These are phyloP conservation scores for Brachionus asplanchnoidis DNA, from an alignment of 1,140 invertebrate genomes.

Conservation along the genomic window DNA sequence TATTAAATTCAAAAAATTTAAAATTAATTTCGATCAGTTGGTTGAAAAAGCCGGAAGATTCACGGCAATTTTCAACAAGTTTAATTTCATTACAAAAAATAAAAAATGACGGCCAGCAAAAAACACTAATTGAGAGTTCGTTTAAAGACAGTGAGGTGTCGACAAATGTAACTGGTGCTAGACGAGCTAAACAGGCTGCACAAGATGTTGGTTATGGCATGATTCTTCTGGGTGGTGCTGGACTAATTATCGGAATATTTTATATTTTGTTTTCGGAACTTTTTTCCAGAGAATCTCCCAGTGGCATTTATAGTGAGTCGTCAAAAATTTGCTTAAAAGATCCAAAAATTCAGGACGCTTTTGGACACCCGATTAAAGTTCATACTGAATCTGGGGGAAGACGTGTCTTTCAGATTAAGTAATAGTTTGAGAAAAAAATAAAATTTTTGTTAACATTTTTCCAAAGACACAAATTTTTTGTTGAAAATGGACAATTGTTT, in stretches of 20 bases:
- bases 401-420: constrained; percentile 34
- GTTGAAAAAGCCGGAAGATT: background rate
- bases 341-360: constrained; percentile 16
- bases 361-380: constrained; percentile 31
- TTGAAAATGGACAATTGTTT: constrained; percentile 10
- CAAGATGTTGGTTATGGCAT: constrained; percentile 15
- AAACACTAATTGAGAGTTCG: constrained; percentile 2
- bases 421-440: background rate
- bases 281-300: constrained; percentile 27
- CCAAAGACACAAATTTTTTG: background rate
- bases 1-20: background rate
- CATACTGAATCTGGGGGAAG: background rate
- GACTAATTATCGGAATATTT: constrained; percentile 5
- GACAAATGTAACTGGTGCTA: constrained; percentile 14
- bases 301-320: constrained; percentile 29
- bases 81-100: background rate
- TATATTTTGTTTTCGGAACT: constrained; percentile 30
- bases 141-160: background rate
- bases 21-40: background rate
- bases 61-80: background rate
- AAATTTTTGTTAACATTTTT: background rate
- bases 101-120: background rate
- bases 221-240: constrained; percentile 9
- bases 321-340: constrained; percentile 32
- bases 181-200: constrained; percentile 22